Percentiles rank a stretch among this genome's conserved stretches.
These are phyloP conservation scores for Hypsibius dujardini DNA, from an alignment of 1,140 invertebrate species.

Conservation along the genomic window DNA sequence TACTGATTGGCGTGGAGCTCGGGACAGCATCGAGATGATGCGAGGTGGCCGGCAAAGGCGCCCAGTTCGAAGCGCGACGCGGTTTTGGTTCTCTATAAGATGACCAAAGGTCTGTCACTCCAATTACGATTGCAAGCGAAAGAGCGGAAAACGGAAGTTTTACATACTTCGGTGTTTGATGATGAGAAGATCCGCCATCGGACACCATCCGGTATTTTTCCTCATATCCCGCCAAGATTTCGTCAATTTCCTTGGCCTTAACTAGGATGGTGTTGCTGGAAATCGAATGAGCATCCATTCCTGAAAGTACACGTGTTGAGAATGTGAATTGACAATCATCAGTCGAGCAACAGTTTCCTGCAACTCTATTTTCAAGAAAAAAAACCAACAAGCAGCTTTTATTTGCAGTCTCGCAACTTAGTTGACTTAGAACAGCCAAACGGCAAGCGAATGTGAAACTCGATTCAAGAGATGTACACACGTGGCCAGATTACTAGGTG, in stretches of 20 bases:
- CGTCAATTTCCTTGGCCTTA: constrained; percentile 82
- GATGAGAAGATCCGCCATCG: constrained; percentile 44
- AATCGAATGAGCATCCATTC: constrained; percentile 71
- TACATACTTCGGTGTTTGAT: constrained; percentile 52
- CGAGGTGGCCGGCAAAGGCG: constrained; percentile 89
- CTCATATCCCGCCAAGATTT: constrained; percentile 96
- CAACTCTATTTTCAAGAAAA: too few relatives aligned
- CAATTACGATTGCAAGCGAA: constrained; percentile 17
- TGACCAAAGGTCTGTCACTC: background rate
- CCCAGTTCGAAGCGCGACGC: constrained; percentile 71
- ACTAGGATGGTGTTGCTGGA: constrained; percentile 86
- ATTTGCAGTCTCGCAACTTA: too few relatives aligned
- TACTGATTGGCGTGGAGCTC: constrained; percentile 90
- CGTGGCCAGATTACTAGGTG: too few relatives aligned
- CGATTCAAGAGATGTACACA: constrained; percentile 22
- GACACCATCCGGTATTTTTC: constrained; percentile 93
- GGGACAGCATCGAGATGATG: constrained; percentile 93
- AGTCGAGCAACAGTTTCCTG: too few relatives aligned
- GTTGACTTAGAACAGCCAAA: too few relatives aligned
- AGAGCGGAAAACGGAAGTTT: constrained; percentile 21
- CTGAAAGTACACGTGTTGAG: too few relatives aligned
- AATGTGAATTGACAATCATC: too few relatives aligned
- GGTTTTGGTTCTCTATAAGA: constrained; percentile 54
- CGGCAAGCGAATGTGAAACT: too few relatives aligned
- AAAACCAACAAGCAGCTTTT: too few relatives aligned